Conservation (phyloP, 2,113 vertebrate genomes). For the Brachypodius melanocephalos region DNA sequence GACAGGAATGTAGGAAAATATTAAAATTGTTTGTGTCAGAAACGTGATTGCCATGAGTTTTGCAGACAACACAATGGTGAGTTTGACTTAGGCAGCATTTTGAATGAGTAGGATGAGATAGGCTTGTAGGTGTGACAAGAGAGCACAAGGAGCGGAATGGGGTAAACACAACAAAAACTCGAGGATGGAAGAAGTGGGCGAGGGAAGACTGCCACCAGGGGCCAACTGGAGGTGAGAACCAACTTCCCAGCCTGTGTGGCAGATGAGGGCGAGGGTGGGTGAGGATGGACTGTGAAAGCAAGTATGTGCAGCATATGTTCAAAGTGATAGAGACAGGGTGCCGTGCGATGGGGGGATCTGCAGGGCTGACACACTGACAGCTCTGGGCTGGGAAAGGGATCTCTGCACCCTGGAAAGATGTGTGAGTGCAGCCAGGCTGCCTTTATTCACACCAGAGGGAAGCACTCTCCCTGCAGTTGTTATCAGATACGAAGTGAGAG, state of each 20-base stretch:
- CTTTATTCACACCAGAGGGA: not conserved
- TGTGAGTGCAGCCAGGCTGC: not conserved
- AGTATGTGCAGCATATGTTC: not conserved
- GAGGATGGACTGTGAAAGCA: slow-evolving; percentile 20
- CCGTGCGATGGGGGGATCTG: not conserved
- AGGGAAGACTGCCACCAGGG: slow-evolving; percentile 19
- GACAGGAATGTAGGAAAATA: not conserved
- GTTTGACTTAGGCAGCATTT: not conserved
- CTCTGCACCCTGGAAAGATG: not conserved
- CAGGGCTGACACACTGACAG: not conserved
- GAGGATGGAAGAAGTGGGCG: not conserved
- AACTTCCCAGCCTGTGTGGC: slow-evolving; percentile 7
- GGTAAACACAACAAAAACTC: not conserved
- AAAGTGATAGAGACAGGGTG: not conserved
- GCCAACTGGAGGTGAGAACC: slow-evolving; percentile 6
- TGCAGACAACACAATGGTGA: not conserved
- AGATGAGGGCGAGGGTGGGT: slow-evolving; percentile 29
- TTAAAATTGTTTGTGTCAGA: not conserved
- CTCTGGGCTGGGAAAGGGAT: not conserved
- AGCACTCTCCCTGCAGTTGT: not conserved
- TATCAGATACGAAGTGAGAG: not conserved
- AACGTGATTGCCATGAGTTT: not conserved
- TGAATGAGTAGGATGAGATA: not conserved
- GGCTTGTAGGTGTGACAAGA: not conserved
- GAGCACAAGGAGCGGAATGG: not conserved